These are phyloP conservation scores for Schizaphis graminum DNA, from an alignment of 2,888 invertebrate genomes.

Conservation along the genomic window DNA sequence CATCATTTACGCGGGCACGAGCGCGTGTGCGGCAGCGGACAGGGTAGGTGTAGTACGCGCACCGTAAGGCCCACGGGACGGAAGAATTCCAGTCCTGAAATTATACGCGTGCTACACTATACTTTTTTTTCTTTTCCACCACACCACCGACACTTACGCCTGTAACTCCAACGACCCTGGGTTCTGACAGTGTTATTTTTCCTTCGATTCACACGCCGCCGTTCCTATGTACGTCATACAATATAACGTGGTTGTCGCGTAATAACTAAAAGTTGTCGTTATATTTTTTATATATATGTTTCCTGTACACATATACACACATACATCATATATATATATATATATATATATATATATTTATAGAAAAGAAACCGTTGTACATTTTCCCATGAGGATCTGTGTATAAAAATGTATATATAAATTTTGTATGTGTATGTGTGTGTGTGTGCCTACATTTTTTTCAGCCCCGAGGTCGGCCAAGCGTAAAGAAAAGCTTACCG, in stretches of 20 bases:
- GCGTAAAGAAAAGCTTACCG: constrained; percentile 62
- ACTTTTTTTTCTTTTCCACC: not conserved
- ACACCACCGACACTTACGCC: not conserved
- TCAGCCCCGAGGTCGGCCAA: constrained; percentile 40
- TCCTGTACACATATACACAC: not conserved
- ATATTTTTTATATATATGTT: constrained; percentile 39
- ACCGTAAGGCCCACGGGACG: constrained; percentile 61
- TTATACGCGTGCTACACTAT: constrained; percentile 48
- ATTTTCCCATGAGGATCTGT: constrained; percentile 63
- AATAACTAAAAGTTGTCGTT: constrained; percentile 57
- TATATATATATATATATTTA: not conserved
- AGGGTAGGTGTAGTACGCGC: constrained; percentile 14
- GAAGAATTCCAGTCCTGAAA: constrained; percentile 58
- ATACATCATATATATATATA: not conserved
- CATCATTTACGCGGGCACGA: constrained; percentile 67
- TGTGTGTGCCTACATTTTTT: not conserved
- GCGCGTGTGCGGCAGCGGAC: constrained; percentile 52
- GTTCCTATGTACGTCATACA: not conserved
- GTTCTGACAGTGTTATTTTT: constrained; percentile 51
- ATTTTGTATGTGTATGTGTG: not conserved
- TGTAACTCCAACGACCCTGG: not conserved
- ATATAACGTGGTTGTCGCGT: constrained; percentile 39
- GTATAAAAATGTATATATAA: constrained; percentile 19
- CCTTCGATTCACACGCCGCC: constrained; percentile 43
- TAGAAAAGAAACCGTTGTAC: constrained; percentile 41